Conservation (phyloP, 2,797 vertebrate genomes). For the Cirrhinus molitorella region DNA sequence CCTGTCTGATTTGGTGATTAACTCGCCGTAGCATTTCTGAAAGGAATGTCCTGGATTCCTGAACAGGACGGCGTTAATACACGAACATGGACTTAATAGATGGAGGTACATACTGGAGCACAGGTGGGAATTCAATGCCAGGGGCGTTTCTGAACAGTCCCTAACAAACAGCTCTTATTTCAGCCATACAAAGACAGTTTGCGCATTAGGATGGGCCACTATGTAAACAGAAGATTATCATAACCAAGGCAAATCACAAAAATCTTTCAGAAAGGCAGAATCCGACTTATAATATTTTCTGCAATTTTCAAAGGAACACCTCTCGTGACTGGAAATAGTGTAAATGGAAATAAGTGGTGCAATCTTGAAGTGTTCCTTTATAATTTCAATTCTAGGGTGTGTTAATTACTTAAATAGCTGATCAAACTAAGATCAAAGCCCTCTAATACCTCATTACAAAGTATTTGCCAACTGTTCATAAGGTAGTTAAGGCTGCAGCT, state of each 20-base stretch:
- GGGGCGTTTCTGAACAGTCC: constrained; percentile 24
- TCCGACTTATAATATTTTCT: neutral
- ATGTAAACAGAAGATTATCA: constrained; percentile 20
- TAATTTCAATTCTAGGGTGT: constrained; percentile 14
- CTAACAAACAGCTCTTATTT: constrained; percentile 41
- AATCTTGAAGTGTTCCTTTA: neutral
- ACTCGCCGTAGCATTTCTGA: neutral
- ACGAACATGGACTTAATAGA: neutral
- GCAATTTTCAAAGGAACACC: neutral
- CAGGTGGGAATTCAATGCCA: constrained; percentile 52
- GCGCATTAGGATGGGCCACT: constrained; percentile 4
- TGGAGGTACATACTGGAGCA: constrained; percentile 1
- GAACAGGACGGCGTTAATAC: neutral
- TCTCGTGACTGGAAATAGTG: neutral
- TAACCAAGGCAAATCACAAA: neutral
- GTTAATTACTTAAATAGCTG: constrained; percentile 14
- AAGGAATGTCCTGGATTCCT: neutral
- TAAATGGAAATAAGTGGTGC: constrained; percentile 24
- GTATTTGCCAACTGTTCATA: neutral
- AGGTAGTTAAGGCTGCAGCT: neutral
- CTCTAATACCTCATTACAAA: neutral
- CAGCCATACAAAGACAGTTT: constrained; percentile 10
- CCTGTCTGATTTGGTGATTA: constrained; percentile 8
- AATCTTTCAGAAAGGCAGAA: neutral
- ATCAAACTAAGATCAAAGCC: constrained; percentile 35